Base-by-base conservation (phyloP, 2,888 invertebrate genomes). In the Buathra laborator region DNA sequence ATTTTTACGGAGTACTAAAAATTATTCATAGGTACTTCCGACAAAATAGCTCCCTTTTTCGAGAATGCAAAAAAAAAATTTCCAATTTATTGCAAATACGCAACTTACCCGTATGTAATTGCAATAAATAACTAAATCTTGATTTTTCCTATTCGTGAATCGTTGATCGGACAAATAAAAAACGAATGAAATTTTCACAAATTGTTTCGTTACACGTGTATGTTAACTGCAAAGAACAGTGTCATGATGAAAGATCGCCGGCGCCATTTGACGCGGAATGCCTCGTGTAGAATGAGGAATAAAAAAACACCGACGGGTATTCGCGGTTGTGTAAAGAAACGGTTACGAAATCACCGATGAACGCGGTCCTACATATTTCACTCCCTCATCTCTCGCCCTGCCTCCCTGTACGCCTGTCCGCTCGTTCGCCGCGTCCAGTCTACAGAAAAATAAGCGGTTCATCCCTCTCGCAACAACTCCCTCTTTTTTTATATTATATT, bases 301-400 rank as follows among this genome's bases (percentile, higher is more conserved):
- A 59, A 71, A 80, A 16, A 76, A 84, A 14, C 71, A 53, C 75
- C 19, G 32, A 32, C 51, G 71, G 51, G 71, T 71, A 74, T 81
- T 59, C 32, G 59, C 67, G 76, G 66, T 59, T 32, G 72, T 51
- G 81, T 51, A 72, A 77, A 71, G 62, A 74, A 84, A 84, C 74
- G 46, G 77, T 67, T 32, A 48, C 66, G 64, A 66, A 79, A 83
- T 85, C 85, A 19, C 62, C 79, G 71, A 71, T 67, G 51, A 56
- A 44, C 76, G 81, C 29, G 67, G 46, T 79, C 56, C 51, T 66
- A 66, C 70, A 80, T 77, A 77, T 85, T 83, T 81, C 68, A 83
- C 53, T 72, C 62, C 56, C 68, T 62, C 68, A 53, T 70, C 46
- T 79, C 24, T 14, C 53, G 67, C 67, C 78, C 24, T 24, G 12